Evolutionary conservation across 2,888 invertebrate genomes (phyloP).

Genomic region (Heliothis peltigera): DNA sequence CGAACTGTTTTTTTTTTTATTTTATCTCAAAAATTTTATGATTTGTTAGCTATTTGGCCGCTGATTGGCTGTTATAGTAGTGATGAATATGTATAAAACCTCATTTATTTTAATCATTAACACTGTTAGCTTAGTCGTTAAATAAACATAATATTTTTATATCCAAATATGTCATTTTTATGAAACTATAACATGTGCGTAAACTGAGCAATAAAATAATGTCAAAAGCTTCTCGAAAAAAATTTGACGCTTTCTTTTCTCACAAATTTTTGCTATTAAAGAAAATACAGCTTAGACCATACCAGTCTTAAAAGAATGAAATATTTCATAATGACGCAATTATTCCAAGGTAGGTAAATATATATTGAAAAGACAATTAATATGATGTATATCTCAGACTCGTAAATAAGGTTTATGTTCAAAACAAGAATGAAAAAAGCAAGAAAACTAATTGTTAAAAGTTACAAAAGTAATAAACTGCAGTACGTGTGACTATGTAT

Average conservation of each 20-base stretch:
- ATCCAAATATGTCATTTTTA: constrained; percentile 23
- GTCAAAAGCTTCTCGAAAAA: background rate
- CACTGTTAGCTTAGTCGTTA: constrained; percentile 12
- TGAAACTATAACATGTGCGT: constrained; percentile 9
- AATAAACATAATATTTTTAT: constrained; percentile 19
- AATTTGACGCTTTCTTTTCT: background rate
- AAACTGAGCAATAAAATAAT: constrained; percentile 15
- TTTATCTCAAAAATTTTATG: constrained; percentile 17
- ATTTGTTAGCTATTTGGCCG: constrained; percentile 18
- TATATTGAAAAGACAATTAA: too few relatives aligned
- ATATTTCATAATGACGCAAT: too few relatives aligned
- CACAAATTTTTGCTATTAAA: too few relatives aligned
- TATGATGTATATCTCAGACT: too few relatives aligned
- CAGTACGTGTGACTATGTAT: too few relatives aligned
- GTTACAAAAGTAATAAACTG: too few relatives aligned
- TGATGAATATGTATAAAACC: constrained; percentile 19
- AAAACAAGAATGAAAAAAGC: too few relatives aligned
- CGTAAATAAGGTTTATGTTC: too few relatives aligned
- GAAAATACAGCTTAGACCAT: too few relatives aligned
- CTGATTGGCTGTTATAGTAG: constrained; percentile 28
- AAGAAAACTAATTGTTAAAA: too few relatives aligned
- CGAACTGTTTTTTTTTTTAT: constrained; percentile 19
- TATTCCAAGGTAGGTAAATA: too few relatives aligned
- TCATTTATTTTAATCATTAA: background rate
- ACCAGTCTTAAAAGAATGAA: too few relatives aligned